Percentiles rank a stretch among this genome's conserved stretches.
phyloP scores from a whole-genome alignment of 2,113 vertebrate species.

The Ursus arctos region DNA sequence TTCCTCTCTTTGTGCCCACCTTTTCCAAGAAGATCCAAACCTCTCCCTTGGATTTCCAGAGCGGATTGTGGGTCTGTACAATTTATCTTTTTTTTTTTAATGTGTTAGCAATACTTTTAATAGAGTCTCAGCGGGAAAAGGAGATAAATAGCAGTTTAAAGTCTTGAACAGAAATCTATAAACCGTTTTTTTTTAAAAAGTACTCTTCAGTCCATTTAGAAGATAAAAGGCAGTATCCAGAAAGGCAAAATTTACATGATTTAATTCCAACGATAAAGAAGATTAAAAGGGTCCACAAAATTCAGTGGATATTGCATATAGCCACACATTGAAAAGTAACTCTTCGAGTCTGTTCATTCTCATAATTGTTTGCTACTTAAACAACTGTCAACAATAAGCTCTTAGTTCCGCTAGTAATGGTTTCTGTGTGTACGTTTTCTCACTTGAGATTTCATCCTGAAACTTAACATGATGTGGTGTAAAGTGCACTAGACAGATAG shows the following conservation, averaged over 20 bases:
- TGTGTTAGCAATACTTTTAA: conserved; percentile 16
- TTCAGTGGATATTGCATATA: background rate
- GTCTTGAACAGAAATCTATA: background rate
- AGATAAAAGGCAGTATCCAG: background rate
- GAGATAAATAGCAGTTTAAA: conserved; percentile 32
- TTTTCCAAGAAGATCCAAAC: background rate
- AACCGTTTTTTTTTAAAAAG: background rate
- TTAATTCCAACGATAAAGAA: conserved; percentile 12
- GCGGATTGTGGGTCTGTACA: background rate
- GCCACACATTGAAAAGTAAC: background rate
- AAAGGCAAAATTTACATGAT: background rate
- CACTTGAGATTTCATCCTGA: background rate
- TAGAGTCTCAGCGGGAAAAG: background rate
- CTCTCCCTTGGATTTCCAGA: background rate
- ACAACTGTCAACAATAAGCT: background rate
- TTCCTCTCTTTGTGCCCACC: background rate
- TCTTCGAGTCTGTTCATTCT: background rate
- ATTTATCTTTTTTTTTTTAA: conserved; percentile 4
- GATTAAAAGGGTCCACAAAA: background rate
- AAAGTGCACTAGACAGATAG: background rate
- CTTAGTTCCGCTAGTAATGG: background rate
- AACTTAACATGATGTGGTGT: background rate
- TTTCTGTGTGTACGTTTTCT: background rate
- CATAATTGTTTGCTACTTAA: background rate
- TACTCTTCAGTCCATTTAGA: background rate